These are phyloP conservation scores for Carpatolechia fugitivella DNA, from an alignment of 2,888 invertebrate genomes.

Conservation along the genomic window DNA sequence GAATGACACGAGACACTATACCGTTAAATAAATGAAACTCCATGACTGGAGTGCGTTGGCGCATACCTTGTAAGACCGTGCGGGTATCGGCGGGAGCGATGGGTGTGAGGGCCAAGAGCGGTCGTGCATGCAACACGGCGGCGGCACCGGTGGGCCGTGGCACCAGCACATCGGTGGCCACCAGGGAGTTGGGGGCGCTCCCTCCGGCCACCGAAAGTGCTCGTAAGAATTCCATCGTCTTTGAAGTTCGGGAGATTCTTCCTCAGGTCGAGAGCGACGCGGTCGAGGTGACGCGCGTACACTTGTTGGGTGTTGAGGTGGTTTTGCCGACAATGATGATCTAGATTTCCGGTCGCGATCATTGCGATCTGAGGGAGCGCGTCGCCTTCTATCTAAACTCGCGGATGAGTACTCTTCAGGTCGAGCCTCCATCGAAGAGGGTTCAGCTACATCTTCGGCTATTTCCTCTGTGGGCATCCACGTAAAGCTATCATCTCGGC, in stretches of 20 bases:
- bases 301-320: constrained; percentile 67
- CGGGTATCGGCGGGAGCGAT: constrained; percentile 56
- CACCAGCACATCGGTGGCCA: constrained; percentile 74
- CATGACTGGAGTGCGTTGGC: constrained; percentile 10
- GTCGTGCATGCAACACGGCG: constrained; percentile 59
- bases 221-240: constrained; percentile 78
- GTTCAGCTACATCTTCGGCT: constrained; percentile 51
- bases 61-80: constrained; percentile 61
- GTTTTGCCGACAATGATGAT: constrained; percentile 78
- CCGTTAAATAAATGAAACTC: constrained; percentile 11
- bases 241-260: constrained; percentile 65
- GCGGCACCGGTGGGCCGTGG: constrained; percentile 65
- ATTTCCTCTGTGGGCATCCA: constrained; percentile 78
- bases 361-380: constrained; percentile 69
- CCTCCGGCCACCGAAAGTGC: constrained; percentile 81
- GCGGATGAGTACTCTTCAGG: constrained; percentile 60
- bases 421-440: constrained; percentile 46
- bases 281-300: constrained; percentile 65
- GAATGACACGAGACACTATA: neutral
- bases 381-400: constrained; percentile 79
- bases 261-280: constrained; percentile 58
- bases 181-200: constrained; percentile 66
- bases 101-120: constrained; percentile 74
- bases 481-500: constrained; percentile 84
- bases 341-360: constrained; percentile 83